These are phyloP conservation scores for Ptyas mucosa DNA, from an alignment of 2,113 vertebrate species.

Conservation along the genomic window DNA sequence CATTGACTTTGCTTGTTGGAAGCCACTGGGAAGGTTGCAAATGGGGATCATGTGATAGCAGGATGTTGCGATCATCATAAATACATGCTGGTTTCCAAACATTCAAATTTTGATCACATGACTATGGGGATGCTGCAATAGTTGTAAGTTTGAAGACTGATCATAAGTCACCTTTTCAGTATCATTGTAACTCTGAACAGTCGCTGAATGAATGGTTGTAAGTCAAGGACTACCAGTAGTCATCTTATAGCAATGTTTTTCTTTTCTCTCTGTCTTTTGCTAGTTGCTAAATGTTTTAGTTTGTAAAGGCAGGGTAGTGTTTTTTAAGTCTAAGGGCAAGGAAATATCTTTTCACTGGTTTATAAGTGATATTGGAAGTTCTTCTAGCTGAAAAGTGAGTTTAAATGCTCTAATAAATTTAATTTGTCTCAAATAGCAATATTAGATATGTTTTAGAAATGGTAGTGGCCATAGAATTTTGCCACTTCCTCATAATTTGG, in stretches of 20 bases:
- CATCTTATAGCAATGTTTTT: not conserved
- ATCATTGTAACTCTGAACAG: not conserved
- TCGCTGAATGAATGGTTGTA: not conserved
- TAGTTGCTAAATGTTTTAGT: not conserved
- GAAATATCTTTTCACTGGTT: not conserved
- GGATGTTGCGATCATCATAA: not conserved
- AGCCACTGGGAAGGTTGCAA: not conserved
- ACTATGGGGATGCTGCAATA: not conserved
- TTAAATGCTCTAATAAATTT: not conserved
- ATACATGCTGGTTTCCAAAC: not conserved
- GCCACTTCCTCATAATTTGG: not conserved
- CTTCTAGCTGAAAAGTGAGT: not conserved
- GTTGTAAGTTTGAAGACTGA: not conserved
- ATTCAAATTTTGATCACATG: not conserved
- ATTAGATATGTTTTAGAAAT: not conserved
- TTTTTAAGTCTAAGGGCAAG: not conserved
- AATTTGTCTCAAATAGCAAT: not conserved
- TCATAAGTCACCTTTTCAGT: not conserved
- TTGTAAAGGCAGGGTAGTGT: not conserved
- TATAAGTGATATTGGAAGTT: not conserved
- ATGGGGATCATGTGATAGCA: not conserved
- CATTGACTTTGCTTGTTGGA: not conserved
- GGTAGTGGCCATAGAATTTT: not conserved
- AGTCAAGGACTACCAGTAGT: not conserved
- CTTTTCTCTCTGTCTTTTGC: not conserved